These are phyloP conservation scores for Nemotelus nigrinus DNA, from an alignment of 2,888 invertebrate genomes.

Conservation along the genomic window DNA sequence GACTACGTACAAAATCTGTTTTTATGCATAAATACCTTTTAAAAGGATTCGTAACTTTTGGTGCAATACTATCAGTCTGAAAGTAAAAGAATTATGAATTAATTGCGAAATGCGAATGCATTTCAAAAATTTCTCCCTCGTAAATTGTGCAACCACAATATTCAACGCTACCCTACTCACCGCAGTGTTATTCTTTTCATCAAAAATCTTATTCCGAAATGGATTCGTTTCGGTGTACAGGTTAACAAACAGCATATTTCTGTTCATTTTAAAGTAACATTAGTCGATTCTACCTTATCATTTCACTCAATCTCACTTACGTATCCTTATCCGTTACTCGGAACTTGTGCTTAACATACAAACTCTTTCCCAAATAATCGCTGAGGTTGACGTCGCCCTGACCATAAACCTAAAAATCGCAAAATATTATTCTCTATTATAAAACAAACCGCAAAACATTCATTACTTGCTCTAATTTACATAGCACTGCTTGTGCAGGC, in stretches of 20 bases:
- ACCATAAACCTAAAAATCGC: slow-evolving; percentile 29
- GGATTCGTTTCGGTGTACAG: slow-evolving; percentile 33
- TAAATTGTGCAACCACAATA: not conserved
- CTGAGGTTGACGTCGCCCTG: slow-evolving; percentile 18
- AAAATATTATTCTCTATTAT: not conserved
- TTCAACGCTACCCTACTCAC: slow-evolving; percentile 16
- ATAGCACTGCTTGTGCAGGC: slow-evolving; percentile 46
- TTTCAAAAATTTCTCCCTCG: too few relatives aligned
- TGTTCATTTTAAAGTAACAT: not conserved
- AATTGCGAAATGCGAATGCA: not conserved
- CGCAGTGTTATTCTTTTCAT: not conserved
- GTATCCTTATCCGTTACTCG: slow-evolving; percentile 18
- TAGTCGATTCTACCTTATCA: not conserved
- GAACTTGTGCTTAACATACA: slow-evolving; percentile 46
- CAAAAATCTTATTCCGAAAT: slow-evolving; percentile 1
- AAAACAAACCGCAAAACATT: not conserved
- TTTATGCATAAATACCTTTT: slow-evolving; percentile 43
- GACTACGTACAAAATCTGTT: slow-evolving; percentile 35
- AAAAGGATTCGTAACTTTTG: slow-evolving; percentile 37
- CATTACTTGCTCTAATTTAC: slow-evolving; percentile 47
- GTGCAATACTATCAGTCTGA: slow-evolving; percentile 12
- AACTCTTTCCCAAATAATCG: slow-evolving; percentile 37
- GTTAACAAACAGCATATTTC: slow-evolving; percentile 30
- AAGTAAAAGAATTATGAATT: slow-evolving; percentile 18
- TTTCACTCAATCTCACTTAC: slow-evolving; percentile 12